Evolutionary conservation across 1,140 invertebrate genomes (phyloP).

Genomic region (Trissolcus basalis): DNA sequence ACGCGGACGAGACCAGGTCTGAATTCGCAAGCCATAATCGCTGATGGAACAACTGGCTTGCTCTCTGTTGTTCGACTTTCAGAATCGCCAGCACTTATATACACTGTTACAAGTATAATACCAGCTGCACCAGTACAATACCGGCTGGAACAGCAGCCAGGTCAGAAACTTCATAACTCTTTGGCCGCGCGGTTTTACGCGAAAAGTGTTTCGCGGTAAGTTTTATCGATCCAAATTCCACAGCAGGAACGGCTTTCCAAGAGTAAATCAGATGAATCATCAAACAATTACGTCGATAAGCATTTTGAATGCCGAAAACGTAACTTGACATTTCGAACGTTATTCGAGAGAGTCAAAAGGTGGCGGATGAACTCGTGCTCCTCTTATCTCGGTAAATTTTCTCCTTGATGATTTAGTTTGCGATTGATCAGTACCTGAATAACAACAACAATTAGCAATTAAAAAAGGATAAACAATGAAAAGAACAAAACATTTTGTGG

Average conservation of each 20-base stretch:
- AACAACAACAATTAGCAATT: no score
- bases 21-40: constrained; percentile 66
- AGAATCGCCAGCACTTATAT: constrained; percentile 15
- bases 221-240: neutral
- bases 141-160: no score
- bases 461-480: no score
- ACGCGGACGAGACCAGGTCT: constrained; percentile 39
- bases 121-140: constrained; percentile 1
- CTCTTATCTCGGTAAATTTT: constrained; percentile 21
- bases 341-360: neutral
- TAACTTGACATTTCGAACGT: constrained; percentile 21
- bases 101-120: constrained; percentile 28
- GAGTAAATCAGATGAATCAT: constrained; percentile 9
- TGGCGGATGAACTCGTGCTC: constrained; percentile 7
- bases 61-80: constrained; percentile 30
- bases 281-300: constrained; percentile 11
- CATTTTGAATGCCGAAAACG: constrained; percentile 5
- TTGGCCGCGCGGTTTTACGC: constrained; percentile 16
- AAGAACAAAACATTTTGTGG: no score
- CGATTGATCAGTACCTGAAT: constrained; percentile 25
- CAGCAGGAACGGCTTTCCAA: neutral
- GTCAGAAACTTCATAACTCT: constrained; percentile 32
- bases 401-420: constrained; percentile 13
- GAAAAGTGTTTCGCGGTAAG: constrained; percentile 3
- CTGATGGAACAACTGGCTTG: constrained; percentile 26